These are phyloP conservation scores for Yoshiicerus persimilis DNA, from an alignment of 1,140 invertebrate genomes.

Conservation along the genomic window DNA sequence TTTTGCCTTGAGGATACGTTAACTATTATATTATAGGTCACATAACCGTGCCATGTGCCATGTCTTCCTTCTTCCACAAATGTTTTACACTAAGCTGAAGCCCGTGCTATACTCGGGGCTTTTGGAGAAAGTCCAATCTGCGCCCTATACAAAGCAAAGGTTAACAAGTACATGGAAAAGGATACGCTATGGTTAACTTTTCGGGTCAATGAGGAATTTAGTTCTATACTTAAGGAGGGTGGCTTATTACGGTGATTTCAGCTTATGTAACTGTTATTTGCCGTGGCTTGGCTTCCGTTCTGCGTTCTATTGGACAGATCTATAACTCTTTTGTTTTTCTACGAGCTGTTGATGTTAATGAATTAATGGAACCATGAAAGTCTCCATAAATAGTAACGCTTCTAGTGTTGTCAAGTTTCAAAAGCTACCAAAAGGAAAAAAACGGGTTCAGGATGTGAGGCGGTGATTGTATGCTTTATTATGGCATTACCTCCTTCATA, in stretches of 20 bases:
- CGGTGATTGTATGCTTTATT: no score
- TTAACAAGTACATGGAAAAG: no score
- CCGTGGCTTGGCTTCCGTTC: no score
- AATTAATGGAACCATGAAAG: background rate
- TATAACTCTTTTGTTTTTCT: background rate
- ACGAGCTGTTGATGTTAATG: background rate
- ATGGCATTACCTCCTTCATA: no score
- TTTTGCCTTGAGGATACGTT: background rate
- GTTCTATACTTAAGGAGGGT: no score
- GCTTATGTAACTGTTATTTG: no score
- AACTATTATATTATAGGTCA: background rate
- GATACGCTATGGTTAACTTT: no score
- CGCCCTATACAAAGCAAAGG: background rate
- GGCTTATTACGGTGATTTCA: no score
- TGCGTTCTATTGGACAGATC: no score
- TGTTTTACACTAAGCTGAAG: no score
- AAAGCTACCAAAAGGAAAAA: background rate
- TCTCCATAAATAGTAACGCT: background rate
- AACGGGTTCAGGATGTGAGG: background rate
- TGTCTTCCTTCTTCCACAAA: no score
- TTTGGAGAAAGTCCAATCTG: background rate
- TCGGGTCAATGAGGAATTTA: no score
- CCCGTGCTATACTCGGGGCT: background rate
- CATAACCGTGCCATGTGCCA: background rate
- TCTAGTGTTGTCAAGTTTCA: background rate